These are phyloP conservation scores for Notodonta ziczac DNA, from an alignment of 2,888 invertebrate genomes.

Conservation along the genomic window DNA sequence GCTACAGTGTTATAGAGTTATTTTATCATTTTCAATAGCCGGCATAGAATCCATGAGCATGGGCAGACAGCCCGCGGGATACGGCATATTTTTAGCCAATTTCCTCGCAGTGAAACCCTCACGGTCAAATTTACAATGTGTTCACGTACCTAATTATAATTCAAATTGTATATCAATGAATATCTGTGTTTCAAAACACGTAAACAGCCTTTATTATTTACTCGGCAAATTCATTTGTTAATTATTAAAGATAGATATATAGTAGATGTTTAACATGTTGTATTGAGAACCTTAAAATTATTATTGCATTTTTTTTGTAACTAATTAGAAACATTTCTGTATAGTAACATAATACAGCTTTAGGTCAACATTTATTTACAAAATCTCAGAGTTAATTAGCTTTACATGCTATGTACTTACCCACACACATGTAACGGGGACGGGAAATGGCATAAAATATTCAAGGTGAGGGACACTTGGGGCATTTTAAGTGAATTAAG, in stretches of 20 bases:
- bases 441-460: constrained; percentile 13
- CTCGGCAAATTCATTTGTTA: no score
- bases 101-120: constrained; percentile 31
- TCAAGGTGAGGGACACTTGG: constrained; percentile 26
- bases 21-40: constrained; percentile 47
- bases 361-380: background rate
- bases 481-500: constrained; percentile 33
- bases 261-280: no score
- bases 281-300: no score
- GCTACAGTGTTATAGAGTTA: constrained; percentile 21
- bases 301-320: background rate
- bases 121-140: background rate
- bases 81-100: constrained; percentile 54
- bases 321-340: background rate
- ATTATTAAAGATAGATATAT: no score
- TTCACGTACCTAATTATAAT: no score
- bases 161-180: no score
- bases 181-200: no score
- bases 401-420: constrained; percentile 1
- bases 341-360: background rate
- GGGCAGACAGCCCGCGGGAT: constrained; percentile 44
- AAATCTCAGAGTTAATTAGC: background rate
- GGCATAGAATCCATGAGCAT: constrained; percentile 18
- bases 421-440: constrained; percentile 8
- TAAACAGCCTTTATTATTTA: no score